phyloP scores from a whole-genome alignment of 37 sponge, comb jelly and placozoan species.

The Crambe crambe region DNA sequence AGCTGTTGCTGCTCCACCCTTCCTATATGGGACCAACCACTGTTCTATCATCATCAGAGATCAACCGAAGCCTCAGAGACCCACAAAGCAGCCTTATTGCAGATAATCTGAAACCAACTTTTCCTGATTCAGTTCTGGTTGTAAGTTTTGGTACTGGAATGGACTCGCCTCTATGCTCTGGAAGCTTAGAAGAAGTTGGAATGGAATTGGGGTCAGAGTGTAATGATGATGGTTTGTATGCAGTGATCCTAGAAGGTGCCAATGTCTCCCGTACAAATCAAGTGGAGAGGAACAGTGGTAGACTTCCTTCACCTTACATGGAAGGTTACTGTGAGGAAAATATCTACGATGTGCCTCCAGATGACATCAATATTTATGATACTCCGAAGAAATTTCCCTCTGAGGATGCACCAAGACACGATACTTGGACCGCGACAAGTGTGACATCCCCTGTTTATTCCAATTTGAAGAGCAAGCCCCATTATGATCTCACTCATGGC shows the following conservation, averaged over 20 bases:
- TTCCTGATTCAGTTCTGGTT: constrained; percentile 22
- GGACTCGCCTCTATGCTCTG: background rate
- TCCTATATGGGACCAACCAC: constrained; percentile 33
- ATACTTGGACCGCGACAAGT: constrained; percentile 18
- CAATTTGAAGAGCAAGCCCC: background rate
- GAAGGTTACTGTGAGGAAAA: background rate
- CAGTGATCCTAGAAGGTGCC: constrained; percentile 46
- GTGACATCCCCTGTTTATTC: background rate
- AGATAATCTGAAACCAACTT: background rate
- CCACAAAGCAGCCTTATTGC: background rate
- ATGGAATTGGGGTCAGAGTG: background rate
- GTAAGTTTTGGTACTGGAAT: constrained; percentile 56
- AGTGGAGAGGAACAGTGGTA: constrained; percentile 26
- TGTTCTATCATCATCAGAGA: constrained; percentile 2
- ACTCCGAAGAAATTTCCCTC: background rate
- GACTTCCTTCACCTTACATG: constrained; percentile 33
- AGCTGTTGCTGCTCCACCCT: constrained; percentile 52
- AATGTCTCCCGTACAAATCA: background rate
- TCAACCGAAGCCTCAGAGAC: background rate
- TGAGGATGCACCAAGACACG: background rate
- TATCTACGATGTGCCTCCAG: constrained; percentile 9
- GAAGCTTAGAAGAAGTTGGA: background rate
- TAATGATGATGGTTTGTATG: constrained; percentile 20
- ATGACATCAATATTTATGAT: background rate
- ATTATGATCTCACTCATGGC: background rate